Evolutionary conservation across 2,888 invertebrate species (phyloP).

Genomic region (Microctonus aethiopoides): DNA sequence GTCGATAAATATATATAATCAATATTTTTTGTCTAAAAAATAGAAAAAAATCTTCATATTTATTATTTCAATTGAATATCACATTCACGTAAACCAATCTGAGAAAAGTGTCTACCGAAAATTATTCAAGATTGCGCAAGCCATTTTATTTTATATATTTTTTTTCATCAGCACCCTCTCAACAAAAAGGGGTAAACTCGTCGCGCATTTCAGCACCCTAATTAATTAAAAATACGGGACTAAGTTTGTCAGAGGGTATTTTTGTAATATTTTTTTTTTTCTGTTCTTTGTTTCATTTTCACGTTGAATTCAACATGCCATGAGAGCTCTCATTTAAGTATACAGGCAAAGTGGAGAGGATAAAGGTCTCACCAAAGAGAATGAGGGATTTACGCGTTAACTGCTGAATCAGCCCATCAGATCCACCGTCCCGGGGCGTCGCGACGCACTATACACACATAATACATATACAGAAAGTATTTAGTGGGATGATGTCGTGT

Average conservation of each 20-base stretch:
- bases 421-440: conserved; percentile 18
- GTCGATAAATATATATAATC: not conserved
- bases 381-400: conserved; percentile 36
- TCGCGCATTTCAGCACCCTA: conserved; percentile 4
- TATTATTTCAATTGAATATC: too few relatives aligned
- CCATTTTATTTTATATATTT: not conserved
- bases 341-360: not conserved
- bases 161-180: not conserved
- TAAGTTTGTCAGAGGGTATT: not conserved
- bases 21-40: not conserved
- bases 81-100: too few relatives aligned
- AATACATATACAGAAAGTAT: not conserved
- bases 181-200: not conserved
- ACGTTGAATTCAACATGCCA: not conserved
- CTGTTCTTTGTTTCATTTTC: not conserved
- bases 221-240: conserved; percentile 29
- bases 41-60: too few relatives aligned
- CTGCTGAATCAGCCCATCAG: conserved; percentile 53
- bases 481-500: conserved; percentile 32
- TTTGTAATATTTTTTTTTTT: conserved; percentile 12
- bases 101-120: conserved; percentile 27
- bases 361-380: conserved; percentile 1
- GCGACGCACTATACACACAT: conserved; percentile 27
- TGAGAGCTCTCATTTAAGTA: not conserved
- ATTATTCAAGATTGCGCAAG: not conserved